Evolutionary conservation across 2,113 vertebrate genomes (phyloP).

Genomic region (Rhinoptilus africanus): DNA sequence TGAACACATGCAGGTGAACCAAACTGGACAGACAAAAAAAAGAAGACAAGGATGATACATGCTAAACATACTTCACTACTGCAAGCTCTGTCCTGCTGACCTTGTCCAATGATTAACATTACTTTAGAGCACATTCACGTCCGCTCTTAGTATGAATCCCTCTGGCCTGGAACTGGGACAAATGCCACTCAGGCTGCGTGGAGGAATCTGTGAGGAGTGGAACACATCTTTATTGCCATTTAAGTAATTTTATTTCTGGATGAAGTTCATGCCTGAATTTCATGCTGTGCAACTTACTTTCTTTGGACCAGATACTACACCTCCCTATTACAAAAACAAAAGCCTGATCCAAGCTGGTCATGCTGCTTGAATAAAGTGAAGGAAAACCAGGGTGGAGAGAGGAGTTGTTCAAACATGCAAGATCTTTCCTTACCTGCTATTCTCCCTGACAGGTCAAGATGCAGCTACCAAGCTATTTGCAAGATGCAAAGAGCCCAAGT

Average conservation of each 20-base stretch:
- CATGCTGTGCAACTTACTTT: not conserved
- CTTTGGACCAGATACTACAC: not conserved
- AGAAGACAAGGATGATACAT: not conserved
- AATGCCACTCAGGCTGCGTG: not conserved
- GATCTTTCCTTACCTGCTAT: not conserved
- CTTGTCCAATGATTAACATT: slow-evolving; percentile 42
- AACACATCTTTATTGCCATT: not conserved
- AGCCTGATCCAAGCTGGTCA: accelerated
- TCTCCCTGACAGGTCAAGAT: not conserved
- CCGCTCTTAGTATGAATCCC: not conserved
- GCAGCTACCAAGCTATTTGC: not conserved
- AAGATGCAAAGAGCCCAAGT: not conserved
- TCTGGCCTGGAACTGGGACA: not conserved
- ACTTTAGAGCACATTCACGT: not conserved
- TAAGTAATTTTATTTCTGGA: not conserved
- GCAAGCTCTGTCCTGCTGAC: slow-evolving; percentile 25
- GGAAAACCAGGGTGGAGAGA: not conserved
- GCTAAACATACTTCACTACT: not conserved
- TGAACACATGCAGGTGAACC: not conserved
- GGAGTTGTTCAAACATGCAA: not conserved
- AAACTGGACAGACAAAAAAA: not conserved
- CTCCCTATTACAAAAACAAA: not conserved
- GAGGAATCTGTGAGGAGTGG: not conserved
- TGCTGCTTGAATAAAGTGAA: not conserved
- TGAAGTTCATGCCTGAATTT: not conserved